Evolutionary conservation across 2,797 vertebrate species (phyloP), one percentile per base, ranked within the genome.

Genomic region (Serranus cabrilla): DNA sequence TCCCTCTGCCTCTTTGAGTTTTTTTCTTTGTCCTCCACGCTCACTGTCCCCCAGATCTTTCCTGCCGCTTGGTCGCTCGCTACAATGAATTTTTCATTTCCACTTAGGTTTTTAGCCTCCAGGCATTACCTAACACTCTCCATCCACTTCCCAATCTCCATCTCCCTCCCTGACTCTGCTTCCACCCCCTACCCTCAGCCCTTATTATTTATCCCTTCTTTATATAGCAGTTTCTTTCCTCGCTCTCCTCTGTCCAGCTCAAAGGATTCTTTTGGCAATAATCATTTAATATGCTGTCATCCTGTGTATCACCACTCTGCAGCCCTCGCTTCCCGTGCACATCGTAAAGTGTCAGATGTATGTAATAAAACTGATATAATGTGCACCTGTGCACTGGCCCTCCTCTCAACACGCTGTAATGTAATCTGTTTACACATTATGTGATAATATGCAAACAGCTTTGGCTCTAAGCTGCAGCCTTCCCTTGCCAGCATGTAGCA

Each of bases 31-130:
- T 76, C 76, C 34, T 70, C 42, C 31, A 31, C 27, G 23, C 16
- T 52, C 62, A 57, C 27, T 14, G 12, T 47, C 11, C 0, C 63
- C 43, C 55, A 11, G 10, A 42, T 51, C 27, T 54, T 72, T 52
- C 51, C 27, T 37, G 13, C 16, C 1, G 5, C 25, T 79, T 70
- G 70, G 62, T 78, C 39, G 20, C 80, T 72, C 42, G 2, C 59
- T 34, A 7, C 46, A 27, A 89, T 92, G 57, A 85, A 89, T 88
- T 82, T 90, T 89, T 91, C 55, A 91, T 89, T 78, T 86, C 76
- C 74, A 56, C 80, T 83, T 69, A 63, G 63, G 37, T 78, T 85
- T n/a, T 73, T 60, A 71, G 69, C 77, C 80, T 79, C 39, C 46
- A 46, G 81, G 73, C 83, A 52, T 86, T 68, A 60, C 54, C 71